These are phyloP conservation scores for Pseudoips prasinana DNA, from an alignment of 2,888 invertebrate genomes.

Conservation along the genomic window DNA sequence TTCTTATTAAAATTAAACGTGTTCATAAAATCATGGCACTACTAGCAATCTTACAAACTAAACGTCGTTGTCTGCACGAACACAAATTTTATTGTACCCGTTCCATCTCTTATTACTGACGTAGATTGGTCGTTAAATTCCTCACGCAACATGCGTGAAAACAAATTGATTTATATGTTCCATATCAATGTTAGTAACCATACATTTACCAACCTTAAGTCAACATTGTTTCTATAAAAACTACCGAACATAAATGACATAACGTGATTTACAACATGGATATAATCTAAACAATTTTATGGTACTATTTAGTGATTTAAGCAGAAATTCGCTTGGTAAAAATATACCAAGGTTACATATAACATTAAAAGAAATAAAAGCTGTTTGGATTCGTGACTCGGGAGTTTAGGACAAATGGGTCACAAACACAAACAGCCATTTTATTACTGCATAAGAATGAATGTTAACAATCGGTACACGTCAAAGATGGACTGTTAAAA, in stretches of 20 bases:
- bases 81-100: too few species aligned
- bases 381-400: conserved; percentile 55
- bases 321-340: conserved; percentile 21
- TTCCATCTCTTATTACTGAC: too few species aligned
- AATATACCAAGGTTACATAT: conserved; percentile 48
- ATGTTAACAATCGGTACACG: conserved; percentile 58
- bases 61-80: too few species aligned
- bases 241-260: conserved; percentile 10
- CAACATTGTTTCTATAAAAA: conserved; percentile 4
- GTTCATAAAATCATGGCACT: too few species aligned
- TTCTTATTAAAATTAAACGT: too few species aligned
- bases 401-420: conserved; percentile 50
- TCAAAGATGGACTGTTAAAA: conserved; percentile 54
- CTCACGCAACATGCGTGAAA: too few species aligned
- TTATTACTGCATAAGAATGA: conserved; percentile 48
- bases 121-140: too few species aligned
- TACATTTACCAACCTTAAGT: background rate
- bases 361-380: conserved; percentile 48
- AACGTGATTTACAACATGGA: conserved; percentile 23
- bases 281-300: conserved; percentile 25
- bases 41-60: too few species aligned
- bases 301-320: conserved; percentile 27
- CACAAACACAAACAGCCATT: conserved; percentile 43
- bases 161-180: too few species aligned
- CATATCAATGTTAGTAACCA: background rate